Evolutionary conservation across 2,797 vertebrate genomes (phyloP), one percentile per base, ranked within the genome.

Genomic region (Mormyrus proboscirostris): DNA sequence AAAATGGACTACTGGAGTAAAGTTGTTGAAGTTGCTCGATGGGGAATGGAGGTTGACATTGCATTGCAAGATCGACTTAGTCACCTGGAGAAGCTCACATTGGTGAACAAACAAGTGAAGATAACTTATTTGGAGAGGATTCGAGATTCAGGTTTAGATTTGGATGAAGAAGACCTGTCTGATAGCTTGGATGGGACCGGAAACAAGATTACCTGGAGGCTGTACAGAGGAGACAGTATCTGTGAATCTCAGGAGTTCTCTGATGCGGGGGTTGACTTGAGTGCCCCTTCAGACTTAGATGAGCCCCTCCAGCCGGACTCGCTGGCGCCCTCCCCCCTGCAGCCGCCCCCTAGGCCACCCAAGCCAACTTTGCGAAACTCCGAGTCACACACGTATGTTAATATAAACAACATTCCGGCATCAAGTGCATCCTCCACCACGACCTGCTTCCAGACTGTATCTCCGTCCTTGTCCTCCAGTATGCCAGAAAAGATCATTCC

Each of bases 1-100:
- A 97, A 96, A 94, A 95, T 96, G 93, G 96, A 97, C 89, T 95
- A 95, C 41, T 96, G 96, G 90, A 96, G 96, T 90, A 95, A 94
- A 91, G 95, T 96, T 91, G 95, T 95, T 90, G 95, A 95, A 90
- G 93, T 96, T 90, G 95, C 95, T 88, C 95, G 92, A 0, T 96
- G 95, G 96, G 95, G 96, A 91, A 92, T 96, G 84, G 94, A 96
- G 41, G 95, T 93, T 55, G 96, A 96, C 55, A 93, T 95, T 89
- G 94, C 95, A n/a, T 92, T 96, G 84, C 94, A 93, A 90, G 95
- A 96, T 92, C 95, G 95, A 4, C 90, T 97, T 14, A 94, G 96
- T 91, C 96, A 97, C 91, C 92, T 96, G 88, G 95, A 96, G 88
- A 95, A 93, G 79, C 92, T 97, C 88, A 96, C 96, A 92, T 95